Base-by-base conservation (phyloP, 2,888 invertebrate species). In the Melanotus villosus region DNA sequence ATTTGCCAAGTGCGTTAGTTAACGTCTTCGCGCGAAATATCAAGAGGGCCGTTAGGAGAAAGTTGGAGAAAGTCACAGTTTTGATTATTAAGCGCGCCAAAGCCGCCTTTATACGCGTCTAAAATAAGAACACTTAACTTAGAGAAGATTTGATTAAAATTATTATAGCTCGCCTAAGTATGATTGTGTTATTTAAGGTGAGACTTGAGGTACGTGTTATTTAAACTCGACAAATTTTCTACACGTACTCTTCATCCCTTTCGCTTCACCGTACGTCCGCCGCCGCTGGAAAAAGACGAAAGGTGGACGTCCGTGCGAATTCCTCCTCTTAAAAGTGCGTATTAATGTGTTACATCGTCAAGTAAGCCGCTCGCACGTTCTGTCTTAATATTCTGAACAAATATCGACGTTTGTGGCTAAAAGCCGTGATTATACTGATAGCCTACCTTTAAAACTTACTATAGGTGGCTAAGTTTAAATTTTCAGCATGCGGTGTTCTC, bases 181-280 rank as follows among this genome's bases (percentile, higher is more conserved):
- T 82, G 82, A 83, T 83, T 83, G 81, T 80, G 79, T 83, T 83
- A 83, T 82, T 82, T 82, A 82, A 83, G 82, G 81, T 81, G 81
- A 78, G 78, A 76, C 77, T 77, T 75, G 76, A 78, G 77, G 79
- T 77, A 77, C 77, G 76, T 78, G 76, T 72, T 65, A 62, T 69
- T 65, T 65, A 54, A 65, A 30, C 57, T 54, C 65, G 36, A 34
- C 34, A 65, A 65, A 56, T 52, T 54, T 7, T 21, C 47, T 26
- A 62, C 47, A 63, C 70, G 72, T 68, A 68, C 65, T 32, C 54
- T 18, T 71, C 54, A 69, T 68, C 60, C 60, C 52, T 73, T 73
- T 60, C 60, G 18, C 47, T 60, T 36, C 34, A 6, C 23, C 21
- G 9, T 23, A 14, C 6, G 10, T 3, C 5, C 23, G 23, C 47